These are phyloP conservation scores for Bradypodion ventrale DNA, from an alignment of 2,797 vertebrate genomes.

Conservation along the genomic window DNA sequence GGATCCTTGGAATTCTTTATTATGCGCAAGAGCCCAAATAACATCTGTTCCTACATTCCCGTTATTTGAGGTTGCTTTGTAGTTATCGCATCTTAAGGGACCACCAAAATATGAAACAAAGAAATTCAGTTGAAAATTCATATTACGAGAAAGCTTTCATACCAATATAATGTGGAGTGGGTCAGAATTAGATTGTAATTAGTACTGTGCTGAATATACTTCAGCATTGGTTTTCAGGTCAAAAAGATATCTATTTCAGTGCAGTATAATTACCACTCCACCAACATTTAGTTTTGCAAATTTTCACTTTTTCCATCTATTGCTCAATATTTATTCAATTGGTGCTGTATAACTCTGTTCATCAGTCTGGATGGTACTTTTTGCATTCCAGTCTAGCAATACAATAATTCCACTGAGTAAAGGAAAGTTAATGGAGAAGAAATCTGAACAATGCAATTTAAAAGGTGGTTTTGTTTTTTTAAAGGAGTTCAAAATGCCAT, in stretches of 20 bases:
- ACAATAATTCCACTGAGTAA: background rate
- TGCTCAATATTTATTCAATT: background rate
- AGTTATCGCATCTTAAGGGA: conserved; percentile 73
- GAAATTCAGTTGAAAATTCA: conserved; percentile 62
- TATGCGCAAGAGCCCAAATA: conserved; percentile 73
- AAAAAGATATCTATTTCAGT: background rate
- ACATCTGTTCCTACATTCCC: conserved; percentile 75
- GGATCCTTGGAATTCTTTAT: conserved; percentile 78
- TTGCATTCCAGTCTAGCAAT: background rate
- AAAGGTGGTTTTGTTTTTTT: background rate
- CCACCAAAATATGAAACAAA: conserved; percentile 49
- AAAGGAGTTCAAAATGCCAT: background rate
- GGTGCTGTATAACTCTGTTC: background rate
- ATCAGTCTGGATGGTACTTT: background rate
- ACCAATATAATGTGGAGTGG: conserved; percentile 45
- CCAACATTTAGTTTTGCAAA: background rate
- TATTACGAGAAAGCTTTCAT: conserved; percentile 65
- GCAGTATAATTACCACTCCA: background rate
- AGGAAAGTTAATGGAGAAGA: background rate
- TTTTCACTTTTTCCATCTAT: background rate
- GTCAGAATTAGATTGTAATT: conserved; percentile 33
- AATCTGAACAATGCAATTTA: background rate
- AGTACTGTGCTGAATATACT: conserved; percentile 64
- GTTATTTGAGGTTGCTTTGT: conserved; percentile 73
- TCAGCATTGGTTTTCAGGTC: conserved; percentile 62